Conservation (phyloP, 2,888 invertebrate species). For the Phyllotreta cruciferae region DNA sequence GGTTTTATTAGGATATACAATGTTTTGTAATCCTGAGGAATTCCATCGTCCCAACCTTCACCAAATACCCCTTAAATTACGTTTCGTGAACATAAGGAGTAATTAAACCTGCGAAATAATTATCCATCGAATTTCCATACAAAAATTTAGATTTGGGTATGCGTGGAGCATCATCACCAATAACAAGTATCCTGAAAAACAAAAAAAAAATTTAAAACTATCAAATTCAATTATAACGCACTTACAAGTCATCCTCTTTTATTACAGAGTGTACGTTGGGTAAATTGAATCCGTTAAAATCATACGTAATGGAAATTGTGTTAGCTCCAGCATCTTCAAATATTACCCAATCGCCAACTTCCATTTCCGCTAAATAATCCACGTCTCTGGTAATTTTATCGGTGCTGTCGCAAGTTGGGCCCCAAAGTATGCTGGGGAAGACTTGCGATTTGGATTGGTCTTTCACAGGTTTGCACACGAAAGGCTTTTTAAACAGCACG, state of each 20-base stretch:
- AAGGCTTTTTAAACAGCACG: conserved; percentile 85
- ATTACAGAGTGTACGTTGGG: conserved; percentile 75
- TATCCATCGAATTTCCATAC: conserved; percentile 5
- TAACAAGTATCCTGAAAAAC: conserved; percentile 13
- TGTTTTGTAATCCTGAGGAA: too few species aligned
- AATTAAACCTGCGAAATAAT: conserved; percentile 9
- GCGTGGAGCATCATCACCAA: background rate
- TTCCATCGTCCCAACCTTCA: too few species aligned
- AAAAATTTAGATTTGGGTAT: conserved; percentile 7
- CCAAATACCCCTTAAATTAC: too few species aligned
- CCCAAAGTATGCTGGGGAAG: conserved; percentile 79
- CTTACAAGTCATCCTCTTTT: conserved; percentile 66
- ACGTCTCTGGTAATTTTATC: conserved; percentile 72
- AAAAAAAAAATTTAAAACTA: background rate
- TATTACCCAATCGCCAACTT: conserved; percentile 83
- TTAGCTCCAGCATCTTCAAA: conserved; percentile 97
- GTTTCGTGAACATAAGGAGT: background rate
- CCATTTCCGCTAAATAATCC: conserved; percentile 70
- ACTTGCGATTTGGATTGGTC: background rate
- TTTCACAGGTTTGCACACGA: conserved; percentile 55
- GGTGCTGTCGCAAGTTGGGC: conserved; percentile 92
- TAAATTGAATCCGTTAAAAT: conserved; percentile 91
- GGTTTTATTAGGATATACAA: too few species aligned
- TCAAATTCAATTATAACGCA: background rate
- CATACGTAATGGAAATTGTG: conserved; percentile 86